Base-by-base conservation (phyloP, 2,797 vertebrate genomes). In the Luscinia megarhynchos region DNA sequence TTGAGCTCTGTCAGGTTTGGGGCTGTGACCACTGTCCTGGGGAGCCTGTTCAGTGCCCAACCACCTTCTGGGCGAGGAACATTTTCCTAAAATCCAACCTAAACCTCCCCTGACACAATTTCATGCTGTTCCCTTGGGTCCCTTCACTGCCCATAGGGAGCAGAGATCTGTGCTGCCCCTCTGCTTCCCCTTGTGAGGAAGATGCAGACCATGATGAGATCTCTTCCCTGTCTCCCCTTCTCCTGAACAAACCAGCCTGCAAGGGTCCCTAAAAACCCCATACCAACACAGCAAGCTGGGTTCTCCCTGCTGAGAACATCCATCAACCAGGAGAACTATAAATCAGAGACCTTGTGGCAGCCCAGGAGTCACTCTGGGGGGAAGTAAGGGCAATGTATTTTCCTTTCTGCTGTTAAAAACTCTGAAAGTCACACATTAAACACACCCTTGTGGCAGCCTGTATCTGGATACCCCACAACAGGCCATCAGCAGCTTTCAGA, bases 401-500 rank as follows among this genome's bases (percentile, higher is more conserved):
- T 45, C 38, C 16, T 74, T 83, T 81, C 45, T 69, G 18, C 22
- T 54, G 77, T 17, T 86, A 41, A 22, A 84, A 91, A 4, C 68
- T 91, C 63, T 34, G 57, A 45, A 76, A 75, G 41, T 50, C 36
- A 16, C 36, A 13, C 34, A 34, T 41, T 77, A 84, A 83, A 40
- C 55, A 19, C 55, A 16, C 22, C 36, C 45, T 75, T 7, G 5
- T 63, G 59, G 32, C 63, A 93, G 53, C 27, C 24, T 5, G 0
- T 83, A 45, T 82, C 51, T 50, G 70, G 57, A 46, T 74, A 32
- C 30, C 58, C 88, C 46, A 26, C 46, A 67, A 22, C 50, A 88
- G 53, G 23, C 58, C 67, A 48, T 61, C 66, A 94, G 89, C 64
- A 94, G 86, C 90, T 93, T 88, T 95, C 93, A 95, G 81, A 95